A percentile compares a stretch with the other conserved stretches of the same genome.
Conservation (phyloP, 2,888 invertebrate species). For the Acanthosepion lycidas region DNA sequence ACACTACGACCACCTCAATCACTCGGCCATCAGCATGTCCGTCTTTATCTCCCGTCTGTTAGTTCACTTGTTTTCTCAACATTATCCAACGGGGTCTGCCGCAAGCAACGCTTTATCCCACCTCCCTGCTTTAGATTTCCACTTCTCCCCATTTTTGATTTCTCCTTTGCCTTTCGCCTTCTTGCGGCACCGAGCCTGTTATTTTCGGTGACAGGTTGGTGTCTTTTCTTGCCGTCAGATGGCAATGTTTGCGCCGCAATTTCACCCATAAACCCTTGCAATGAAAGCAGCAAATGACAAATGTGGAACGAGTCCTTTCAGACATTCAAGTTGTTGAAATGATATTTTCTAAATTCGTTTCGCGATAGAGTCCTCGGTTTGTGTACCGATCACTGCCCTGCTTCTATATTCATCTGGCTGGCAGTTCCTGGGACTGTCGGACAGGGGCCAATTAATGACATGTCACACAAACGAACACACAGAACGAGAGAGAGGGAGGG, state of each 20-base stretch:
- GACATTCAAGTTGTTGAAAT: background rate
- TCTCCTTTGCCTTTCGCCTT: background rate
- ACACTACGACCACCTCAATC: slow-evolving; percentile 8
- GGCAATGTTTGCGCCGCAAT: slow-evolving; percentile 17
- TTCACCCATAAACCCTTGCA: slow-evolving; percentile 13
- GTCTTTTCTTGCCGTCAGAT: background rate
- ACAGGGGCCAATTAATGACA: background rate
- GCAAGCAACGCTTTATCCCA: background rate
- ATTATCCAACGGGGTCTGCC: background rate
- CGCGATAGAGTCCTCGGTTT: background rate
- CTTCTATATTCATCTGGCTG: background rate
- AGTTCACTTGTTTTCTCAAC: slow-evolving; percentile 1
- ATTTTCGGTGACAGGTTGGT: background rate
- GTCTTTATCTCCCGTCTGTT: slow-evolving; percentile 34
- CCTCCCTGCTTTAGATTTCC: background rate
- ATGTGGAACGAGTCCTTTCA: background rate
- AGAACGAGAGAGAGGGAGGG: too few species aligned
- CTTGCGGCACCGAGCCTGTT: background rate
- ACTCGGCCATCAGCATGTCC: slow-evolving; percentile 34
- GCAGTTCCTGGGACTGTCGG: background rate
- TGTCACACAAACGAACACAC: background rate
- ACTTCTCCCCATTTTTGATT: background rate
- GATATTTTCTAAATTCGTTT: background rate
- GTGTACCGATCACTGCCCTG: background rate
- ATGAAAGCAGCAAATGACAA: background rate